These are phyloP conservation scores for Oreochromis niloticus DNA, from an alignment of 2,113 vertebrate genomes.

Conservation along the genomic window DNA sequence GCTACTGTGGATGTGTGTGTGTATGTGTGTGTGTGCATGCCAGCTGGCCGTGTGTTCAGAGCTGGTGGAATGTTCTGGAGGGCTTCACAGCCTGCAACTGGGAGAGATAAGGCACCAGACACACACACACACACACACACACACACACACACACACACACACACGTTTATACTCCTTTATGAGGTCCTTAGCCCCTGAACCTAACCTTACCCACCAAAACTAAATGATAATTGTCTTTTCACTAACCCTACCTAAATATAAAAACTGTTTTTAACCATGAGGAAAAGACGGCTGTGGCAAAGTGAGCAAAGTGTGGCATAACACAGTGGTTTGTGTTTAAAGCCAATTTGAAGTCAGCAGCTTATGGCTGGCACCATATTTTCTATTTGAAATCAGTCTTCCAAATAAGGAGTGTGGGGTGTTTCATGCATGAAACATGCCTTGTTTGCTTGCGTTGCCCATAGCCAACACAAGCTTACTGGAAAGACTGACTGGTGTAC, in stretches of 20 bases:
- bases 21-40: constrained; percentile 21
- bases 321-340: not conserved
- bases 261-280: not conserved
- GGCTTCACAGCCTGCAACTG: constrained; percentile 53
- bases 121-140: too few relatives aligned
- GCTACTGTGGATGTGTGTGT: constrained; percentile 1
- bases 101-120: constrained; percentile 50
- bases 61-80: constrained; percentile 59
- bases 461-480: not conserved
- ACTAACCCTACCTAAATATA: not conserved
- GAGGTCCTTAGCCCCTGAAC: not conserved
- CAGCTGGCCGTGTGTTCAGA: constrained; percentile 57
- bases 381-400: not conserved
- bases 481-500: not conserved
- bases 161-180: not conserved
- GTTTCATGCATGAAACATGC: not conserved
- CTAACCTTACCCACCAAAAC: not conserved
- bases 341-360: not conserved
- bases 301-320: not conserved
- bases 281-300: not conserved
- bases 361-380: not conserved
- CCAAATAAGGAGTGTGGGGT: not conserved
- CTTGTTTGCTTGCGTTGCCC: not conserved
- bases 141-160: not conserved
- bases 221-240: not conserved